Conservation (phyloP, 2,113 vertebrate species). For the Eulemur macaco region DNA sequence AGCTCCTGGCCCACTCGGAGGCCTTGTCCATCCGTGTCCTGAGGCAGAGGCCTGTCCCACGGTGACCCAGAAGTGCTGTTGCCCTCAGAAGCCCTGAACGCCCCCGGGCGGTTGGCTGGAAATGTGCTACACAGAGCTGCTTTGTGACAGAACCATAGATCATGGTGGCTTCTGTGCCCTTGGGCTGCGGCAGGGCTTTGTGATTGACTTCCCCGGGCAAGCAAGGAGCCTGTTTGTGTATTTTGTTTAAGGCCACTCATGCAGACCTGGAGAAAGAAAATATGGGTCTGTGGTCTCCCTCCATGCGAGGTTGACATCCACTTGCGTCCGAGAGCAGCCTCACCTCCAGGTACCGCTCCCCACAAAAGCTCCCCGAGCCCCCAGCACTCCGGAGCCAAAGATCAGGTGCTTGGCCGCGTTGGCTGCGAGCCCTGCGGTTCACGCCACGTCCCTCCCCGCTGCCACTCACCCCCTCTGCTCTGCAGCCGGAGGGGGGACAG, state of each 20-base stretch:
- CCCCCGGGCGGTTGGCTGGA: rapidly evolving
- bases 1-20: conserved; percentile 88
- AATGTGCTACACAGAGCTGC: background rate
- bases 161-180: background rate
- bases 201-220: background rate
- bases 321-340: background rate
- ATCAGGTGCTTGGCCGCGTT: background rate
- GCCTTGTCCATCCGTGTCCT: conserved; percentile 90
- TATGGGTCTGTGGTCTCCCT: background rate
- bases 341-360: too few species aligned
- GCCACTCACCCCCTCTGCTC: background rate
- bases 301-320: background rate
- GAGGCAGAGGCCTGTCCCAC: conserved; percentile 86
- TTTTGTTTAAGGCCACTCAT: background rate
- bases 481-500: background rate
- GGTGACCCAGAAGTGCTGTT: conserved; percentile 72
- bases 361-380: background rate
- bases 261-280: background rate
- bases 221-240: background rate
- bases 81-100: background rate
- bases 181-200: background rate
- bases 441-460: background rate
- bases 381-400: background rate
- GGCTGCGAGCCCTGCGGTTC: background rate
- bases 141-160: background rate